Evolutionary conservation across 2,113 vertebrate genomes (phyloP).

Genomic region (Halichoeres trimaculatus): DNA sequence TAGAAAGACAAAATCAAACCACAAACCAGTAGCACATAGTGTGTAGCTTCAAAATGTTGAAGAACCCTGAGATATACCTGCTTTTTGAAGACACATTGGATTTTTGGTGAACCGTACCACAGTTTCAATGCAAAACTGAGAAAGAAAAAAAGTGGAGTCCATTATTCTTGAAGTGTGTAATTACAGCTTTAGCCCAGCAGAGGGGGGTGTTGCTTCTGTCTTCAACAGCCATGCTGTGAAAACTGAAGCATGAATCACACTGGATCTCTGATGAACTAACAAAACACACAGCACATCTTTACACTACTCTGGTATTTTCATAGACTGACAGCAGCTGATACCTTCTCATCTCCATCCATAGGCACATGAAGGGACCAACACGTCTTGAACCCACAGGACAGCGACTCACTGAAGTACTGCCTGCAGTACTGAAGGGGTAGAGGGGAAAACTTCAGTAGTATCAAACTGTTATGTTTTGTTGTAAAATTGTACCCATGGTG

Average conservation of each 20-base stretch:
- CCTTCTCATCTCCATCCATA: slow-evolving; percentile 89
- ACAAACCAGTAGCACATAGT: no score
- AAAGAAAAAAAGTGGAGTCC: neutral
- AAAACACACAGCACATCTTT: neutral
- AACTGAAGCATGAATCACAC: neutral
- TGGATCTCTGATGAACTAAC: neutral
- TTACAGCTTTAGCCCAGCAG: slow-evolving; percentile 23
- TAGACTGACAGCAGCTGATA: slow-evolving; percentile 54
- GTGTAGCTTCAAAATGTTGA: neutral
- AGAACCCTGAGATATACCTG: slow-evolving; percentile 80
- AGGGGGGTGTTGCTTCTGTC: slow-evolving; percentile 30
- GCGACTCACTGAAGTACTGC: slow-evolving; percentile 87
- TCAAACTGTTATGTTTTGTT: no score
- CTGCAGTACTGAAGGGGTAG: slow-evolving; percentile 85
- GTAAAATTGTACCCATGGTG: no score
- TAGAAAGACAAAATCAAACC: neutral
- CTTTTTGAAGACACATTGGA: slow-evolving; percentile 85
- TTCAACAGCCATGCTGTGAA: neutral
- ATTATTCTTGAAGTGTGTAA: neutral
- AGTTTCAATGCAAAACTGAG: slow-evolving; percentile 88
- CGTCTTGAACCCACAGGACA: slow-evolving; percentile 80
- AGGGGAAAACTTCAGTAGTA: neutral
- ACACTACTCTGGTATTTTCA: neutral
- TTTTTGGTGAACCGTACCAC: slow-evolving; percentile 85
- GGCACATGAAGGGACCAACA: slow-evolving; percentile 89